phyloP scores from a whole-genome alignment of 2,113 vertebrate genomes.

The Grantiella picta region DNA sequence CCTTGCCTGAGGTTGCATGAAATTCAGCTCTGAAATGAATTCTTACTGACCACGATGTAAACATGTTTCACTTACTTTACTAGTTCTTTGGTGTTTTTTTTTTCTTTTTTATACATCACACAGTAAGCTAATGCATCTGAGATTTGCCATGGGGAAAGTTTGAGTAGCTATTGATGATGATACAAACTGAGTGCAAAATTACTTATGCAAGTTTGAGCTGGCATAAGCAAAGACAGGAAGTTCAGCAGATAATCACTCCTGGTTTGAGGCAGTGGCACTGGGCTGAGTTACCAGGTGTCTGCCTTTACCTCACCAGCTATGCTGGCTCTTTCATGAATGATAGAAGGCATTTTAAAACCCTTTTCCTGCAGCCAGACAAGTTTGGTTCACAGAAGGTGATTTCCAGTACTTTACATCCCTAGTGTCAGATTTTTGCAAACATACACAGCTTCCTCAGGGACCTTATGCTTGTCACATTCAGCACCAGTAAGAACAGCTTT shows the following conservation, averaged over 20 bases:
- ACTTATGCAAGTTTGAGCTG: background rate
- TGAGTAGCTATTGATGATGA: background rate
- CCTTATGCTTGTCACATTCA: background rate
- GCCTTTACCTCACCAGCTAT: background rate
- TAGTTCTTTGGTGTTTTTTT: too few species aligned
- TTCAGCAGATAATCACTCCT: background rate
- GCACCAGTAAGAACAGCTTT: background rate
- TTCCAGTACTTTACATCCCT: background rate
- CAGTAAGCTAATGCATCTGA: background rate
- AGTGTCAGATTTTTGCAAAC: background rate
- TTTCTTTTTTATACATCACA: background rate
- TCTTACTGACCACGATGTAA: background rate
- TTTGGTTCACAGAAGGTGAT: background rate
- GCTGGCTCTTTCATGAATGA: background rate
- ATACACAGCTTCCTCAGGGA: background rate
- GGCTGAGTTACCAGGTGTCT: background rate
- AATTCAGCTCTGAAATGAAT: background rate
- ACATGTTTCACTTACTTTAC: background rate
- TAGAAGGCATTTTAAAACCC: background rate
- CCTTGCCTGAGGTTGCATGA: background rate
- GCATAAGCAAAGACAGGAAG: background rate
- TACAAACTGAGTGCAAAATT: background rate
- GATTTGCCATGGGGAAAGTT: background rate
- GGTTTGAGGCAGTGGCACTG: background rate
- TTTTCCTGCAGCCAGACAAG: background rate